These are phyloP conservation scores for Proisotoma minuta DNA, from an alignment of 2,888 invertebrate genomes.

Conservation along the genomic window DNA sequence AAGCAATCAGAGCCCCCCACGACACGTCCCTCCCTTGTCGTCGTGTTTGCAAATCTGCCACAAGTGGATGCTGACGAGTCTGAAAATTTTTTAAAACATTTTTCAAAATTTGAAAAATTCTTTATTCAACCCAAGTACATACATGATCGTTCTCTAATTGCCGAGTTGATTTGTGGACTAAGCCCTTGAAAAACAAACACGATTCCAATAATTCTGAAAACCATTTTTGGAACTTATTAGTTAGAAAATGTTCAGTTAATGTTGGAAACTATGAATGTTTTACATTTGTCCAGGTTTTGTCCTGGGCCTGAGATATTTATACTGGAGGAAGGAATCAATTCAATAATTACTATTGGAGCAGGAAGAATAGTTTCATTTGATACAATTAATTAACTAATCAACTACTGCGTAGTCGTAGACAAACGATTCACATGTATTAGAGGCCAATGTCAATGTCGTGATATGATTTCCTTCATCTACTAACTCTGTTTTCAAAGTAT, in stretches of 20 bases:
- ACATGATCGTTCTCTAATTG: background rate
- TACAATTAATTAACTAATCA: background rate
- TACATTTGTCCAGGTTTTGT: background rate
- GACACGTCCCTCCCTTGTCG: constrained; percentile 15
- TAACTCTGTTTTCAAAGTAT: background rate
- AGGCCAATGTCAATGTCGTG: background rate
- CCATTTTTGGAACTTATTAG: background rate
- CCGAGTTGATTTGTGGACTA: background rate
- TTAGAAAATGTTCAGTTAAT: background rate
- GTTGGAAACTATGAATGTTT: background rate
- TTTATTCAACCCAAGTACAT: too few relatives aligned
- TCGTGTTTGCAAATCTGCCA: background rate
- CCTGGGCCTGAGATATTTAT: background rate
- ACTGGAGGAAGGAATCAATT: background rate
- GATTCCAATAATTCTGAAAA: background rate
- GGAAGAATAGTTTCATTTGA: background rate
- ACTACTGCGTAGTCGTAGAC: background rate
- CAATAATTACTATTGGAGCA: background rate
- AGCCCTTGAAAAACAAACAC: background rate
- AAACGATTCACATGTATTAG: background rate
- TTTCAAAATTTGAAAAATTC: background rate
- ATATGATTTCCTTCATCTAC: background rate
- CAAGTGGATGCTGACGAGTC: background rate
- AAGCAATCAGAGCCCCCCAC: constrained; percentile 25
- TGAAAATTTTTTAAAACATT: too few relatives aligned